A percentile compares a stretch with the other conserved stretches of the same genome.
These are phyloP conservation scores for Lepisosteus osseus DNA, from an alignment of 2,113 vertebrate species.

Conservation along the genomic window DNA sequence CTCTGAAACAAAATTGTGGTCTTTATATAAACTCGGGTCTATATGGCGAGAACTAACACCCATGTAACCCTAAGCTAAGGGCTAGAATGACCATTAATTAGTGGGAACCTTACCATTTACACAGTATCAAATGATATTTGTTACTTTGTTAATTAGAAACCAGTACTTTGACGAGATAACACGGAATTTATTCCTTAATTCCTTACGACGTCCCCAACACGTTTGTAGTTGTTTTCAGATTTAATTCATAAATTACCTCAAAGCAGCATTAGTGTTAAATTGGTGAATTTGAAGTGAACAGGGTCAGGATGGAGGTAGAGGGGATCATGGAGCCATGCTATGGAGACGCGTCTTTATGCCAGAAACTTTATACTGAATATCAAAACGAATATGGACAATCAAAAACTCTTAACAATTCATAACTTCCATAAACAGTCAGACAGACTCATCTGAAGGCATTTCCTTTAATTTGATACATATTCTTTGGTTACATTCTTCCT, in stretches of 20 bases:
- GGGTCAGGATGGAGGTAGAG: no score
- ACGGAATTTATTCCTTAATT: not conserved
- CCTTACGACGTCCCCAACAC: no score
- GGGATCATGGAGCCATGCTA: no score
- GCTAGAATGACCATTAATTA: conserved; percentile 79
- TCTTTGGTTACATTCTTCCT: conserved; percentile 26
- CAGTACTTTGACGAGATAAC: conserved; percentile 11
- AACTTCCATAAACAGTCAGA: conserved; percentile 25
- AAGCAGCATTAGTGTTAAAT: not conserved
- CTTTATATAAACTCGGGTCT: conserved; percentile 14
- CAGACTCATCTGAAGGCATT: conserved; percentile 26
- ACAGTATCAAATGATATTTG: conserved; percentile 66
- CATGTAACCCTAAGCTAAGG: conserved; percentile 69
- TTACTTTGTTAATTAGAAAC: conserved; percentile 59
- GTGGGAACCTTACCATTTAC: conserved; percentile 54
- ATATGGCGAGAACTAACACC: conserved; percentile 37
- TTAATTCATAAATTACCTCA: no score
- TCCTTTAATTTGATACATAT: conserved; percentile 31
- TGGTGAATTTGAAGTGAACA: not conserved
- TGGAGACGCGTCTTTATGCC: no score
- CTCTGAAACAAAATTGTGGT: not conserved
- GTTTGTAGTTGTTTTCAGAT: not conserved
- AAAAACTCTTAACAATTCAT: conserved; percentile 31
- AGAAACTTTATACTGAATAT: not conserved
- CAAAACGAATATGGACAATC: conserved; percentile 13